phyloP scores from a whole-genome alignment of 2,113 vertebrate species.

The Aptenodytes forsteri region DNA sequence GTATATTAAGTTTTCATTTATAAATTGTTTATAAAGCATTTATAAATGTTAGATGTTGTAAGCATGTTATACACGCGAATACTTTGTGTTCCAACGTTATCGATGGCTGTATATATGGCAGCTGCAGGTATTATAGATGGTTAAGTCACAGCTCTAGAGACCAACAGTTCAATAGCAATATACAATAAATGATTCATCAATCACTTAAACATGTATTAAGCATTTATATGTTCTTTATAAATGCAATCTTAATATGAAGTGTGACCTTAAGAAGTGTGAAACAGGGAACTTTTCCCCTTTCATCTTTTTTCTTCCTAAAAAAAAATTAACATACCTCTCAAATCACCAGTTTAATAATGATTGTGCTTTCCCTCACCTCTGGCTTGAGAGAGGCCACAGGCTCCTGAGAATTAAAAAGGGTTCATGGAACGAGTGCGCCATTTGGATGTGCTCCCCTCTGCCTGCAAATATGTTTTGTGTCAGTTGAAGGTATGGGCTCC shows the following conservation, averaged over 20 bases:
- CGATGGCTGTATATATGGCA: background rate
- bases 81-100: background rate
- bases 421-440: background rate
- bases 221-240: constrained; percentile 36
- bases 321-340: background rate
- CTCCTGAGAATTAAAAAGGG: background rate
- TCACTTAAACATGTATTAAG: constrained; percentile 15
- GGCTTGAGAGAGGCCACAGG: background rate
- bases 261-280: constrained; percentile 21
- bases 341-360: background rate
- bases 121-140: background rate
- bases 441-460: background rate
- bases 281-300: background rate
- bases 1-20: constrained; percentile 45
- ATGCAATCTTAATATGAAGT: constrained; percentile 18
- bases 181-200: constrained; percentile 40
- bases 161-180: constrained; percentile 32
- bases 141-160: constrained; percentile 14
- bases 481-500: background rate
- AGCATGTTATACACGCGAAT: background rate
- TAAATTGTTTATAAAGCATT: constrained; percentile 56
- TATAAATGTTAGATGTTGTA: constrained; percentile 38
- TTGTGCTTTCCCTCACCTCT: background rate
- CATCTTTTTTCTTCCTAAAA: background rate
- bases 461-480: background rate